A percentile compares a stretch with the other conserved stretches of the same genome.
Evolutionary conservation across 2,113 vertebrate species (phyloP).

Genomic region (Macquaria ambigua): DNA sequence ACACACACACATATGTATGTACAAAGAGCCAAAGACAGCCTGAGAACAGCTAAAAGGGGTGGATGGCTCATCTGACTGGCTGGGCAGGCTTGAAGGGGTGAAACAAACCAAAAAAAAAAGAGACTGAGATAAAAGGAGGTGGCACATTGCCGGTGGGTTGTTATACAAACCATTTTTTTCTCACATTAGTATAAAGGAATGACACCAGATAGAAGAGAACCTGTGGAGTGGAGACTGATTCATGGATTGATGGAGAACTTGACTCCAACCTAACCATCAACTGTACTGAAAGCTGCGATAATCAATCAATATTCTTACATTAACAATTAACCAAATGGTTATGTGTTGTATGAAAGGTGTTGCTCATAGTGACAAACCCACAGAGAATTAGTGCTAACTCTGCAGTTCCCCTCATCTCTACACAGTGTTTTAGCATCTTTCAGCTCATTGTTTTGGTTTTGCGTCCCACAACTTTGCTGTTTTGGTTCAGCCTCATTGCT

Average conservation of each 20-base stretch:
- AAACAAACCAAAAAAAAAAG: background rate
- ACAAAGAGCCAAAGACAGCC: background rate
- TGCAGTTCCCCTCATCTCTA: background rate
- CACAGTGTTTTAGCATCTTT: no score
- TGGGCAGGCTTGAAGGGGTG: background rate
- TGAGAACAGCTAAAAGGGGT: background rate
- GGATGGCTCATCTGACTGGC: no score
- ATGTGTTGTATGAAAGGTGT: background rate
- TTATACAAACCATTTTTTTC: slow-evolving; percentile 37
- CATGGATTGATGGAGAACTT: background rate
- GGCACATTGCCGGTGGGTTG: slow-evolving; percentile 17
- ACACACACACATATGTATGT: background rate
- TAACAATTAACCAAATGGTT: background rate
- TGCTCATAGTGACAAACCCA: background rate
- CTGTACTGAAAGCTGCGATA: background rate
- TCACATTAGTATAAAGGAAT: slow-evolving; percentile 13
- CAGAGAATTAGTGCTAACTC: background rate
- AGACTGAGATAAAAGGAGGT: background rate
- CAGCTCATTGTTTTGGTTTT: no score
- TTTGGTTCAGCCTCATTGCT: no score
- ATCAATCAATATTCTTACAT: background rate
- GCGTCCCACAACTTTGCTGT: no score
- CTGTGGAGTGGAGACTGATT: background rate
- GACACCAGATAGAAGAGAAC: background rate
- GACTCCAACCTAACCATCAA: background rate